phyloP scores from a whole-genome alignment of 2,113 vertebrate species.

The Pterocles orientalis region DNA sequence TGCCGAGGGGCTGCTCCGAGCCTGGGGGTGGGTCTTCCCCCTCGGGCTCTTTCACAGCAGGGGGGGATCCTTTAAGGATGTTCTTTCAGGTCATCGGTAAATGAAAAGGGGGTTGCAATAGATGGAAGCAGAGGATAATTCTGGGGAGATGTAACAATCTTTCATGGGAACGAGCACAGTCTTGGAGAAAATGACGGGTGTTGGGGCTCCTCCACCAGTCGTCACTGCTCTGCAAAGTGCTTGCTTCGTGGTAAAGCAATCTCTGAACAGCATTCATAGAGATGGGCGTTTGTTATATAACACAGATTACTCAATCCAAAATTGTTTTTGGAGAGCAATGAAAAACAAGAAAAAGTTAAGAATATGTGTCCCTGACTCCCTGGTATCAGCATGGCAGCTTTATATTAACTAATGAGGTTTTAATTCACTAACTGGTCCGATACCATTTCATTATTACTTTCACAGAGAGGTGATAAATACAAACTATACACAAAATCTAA shows the following conservation, averaged over 20 bases:
- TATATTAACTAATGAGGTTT: neutral
- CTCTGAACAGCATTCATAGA: neutral
- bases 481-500: neutral
- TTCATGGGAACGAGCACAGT: neutral
- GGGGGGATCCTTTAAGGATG: neutral
- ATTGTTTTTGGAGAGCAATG: neutral
- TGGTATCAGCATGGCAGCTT: neutral
- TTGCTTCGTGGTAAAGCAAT: neutral
- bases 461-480: neutral
- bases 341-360: neutral
- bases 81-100: no score
- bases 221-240: neutral
- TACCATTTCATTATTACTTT: neutral
- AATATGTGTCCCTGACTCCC: neutral
- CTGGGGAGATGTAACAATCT: neutral
- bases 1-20: neutral
- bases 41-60: no score
- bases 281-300: neutral
- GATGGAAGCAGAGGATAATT: fast-evolving
- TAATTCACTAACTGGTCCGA: fast-evolving
- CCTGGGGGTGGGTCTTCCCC: no score
- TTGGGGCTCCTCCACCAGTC: neutral
- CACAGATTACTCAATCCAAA: fast-evolving
- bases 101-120: neutral
- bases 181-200: fast-evolving